phyloP scores from a whole-genome alignment of 1,140 invertebrate genomes.

The Papilio machaon region DNA sequence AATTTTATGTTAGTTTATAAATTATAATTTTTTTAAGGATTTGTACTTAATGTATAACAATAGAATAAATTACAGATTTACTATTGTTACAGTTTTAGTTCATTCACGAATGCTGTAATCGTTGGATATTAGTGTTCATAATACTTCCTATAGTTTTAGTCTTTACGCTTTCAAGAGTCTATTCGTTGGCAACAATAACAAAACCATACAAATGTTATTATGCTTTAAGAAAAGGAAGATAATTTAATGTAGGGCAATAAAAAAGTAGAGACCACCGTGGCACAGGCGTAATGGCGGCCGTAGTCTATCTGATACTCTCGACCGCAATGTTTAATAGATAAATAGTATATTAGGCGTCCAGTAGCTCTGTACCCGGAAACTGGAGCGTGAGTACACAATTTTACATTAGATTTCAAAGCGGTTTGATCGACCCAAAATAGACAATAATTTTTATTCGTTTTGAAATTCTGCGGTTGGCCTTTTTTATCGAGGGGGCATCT shows the following conservation, averaged over 20 bases:
- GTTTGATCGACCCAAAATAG: background rate
- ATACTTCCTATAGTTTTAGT: too few relatives aligned
- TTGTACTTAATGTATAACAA: too few relatives aligned
- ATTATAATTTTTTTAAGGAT: too few relatives aligned
- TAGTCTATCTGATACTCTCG: constrained; percentile 15
- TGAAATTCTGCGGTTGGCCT: background rate
- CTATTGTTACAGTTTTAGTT: too few relatives aligned
- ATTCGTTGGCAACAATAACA: background rate
- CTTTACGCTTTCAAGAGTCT: background rate
- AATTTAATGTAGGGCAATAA: constrained; percentile 15
- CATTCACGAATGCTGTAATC: too few relatives aligned
- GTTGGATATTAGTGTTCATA: too few relatives aligned
- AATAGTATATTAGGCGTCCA: constrained; percentile 24
- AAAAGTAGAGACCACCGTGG: constrained; percentile 26
- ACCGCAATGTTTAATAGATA: constrained; percentile 30
- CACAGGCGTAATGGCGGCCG: constrained; percentile 9
- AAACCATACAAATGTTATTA: background rate
- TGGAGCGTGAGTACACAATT: constrained; percentile 26
- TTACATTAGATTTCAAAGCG: constrained; percentile 6
- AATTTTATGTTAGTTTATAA: too few relatives aligned
- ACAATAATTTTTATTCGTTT: background rate
- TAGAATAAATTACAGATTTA: too few relatives aligned
- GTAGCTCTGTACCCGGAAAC: constrained; percentile 8
- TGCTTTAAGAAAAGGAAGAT: constrained; percentile 5
- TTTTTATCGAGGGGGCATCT: too few relatives aligned